Evolutionary conservation across 23 tunicate species (phyloP).

Genomic region (Oikopleura vanhoeffeni): DNA sequence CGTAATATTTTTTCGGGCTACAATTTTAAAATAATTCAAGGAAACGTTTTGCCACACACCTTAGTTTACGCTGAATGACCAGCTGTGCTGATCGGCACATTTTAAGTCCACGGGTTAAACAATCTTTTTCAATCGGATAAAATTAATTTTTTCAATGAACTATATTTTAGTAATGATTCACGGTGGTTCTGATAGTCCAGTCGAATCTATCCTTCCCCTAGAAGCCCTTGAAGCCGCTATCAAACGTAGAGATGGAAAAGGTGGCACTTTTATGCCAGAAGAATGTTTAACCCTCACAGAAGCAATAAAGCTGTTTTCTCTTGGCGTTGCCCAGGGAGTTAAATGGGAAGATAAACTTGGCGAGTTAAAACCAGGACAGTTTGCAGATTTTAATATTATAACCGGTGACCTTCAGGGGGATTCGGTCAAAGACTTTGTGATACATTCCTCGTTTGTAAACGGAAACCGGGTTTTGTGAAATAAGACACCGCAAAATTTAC

Average conservation of each 20-base stretch:
- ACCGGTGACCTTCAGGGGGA: background rate
- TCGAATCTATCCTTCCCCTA: slow-evolving; percentile 38
- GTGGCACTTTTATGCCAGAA: slow-evolving; percentile 18
- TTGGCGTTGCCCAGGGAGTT: slow-evolving; percentile 28
- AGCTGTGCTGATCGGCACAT: background rate
- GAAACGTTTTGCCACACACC: slow-evolving; percentile 23
- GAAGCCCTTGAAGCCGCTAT: slow-evolving; percentile 69
- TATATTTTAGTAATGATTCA: slow-evolving; percentile 15
- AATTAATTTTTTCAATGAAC: no score
- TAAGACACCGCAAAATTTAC: background rate
- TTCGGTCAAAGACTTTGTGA: background rate
- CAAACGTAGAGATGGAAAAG: slow-evolving; percentile 20
- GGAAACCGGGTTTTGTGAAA: background rate
- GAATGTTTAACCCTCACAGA: slow-evolving; percentile 55
- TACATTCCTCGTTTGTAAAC: background rate
- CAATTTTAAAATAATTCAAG: no score
- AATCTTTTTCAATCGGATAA: no score
- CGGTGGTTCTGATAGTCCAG: slow-evolving; percentile 76
- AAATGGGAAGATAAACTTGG: background rate
- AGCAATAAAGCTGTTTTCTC: slow-evolving; percentile 52
- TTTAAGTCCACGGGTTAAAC: no score
- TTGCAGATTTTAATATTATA: background rate
- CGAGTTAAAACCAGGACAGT: background rate
- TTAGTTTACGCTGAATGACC: background rate
- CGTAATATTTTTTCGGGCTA: no score